A percentile compares a stretch with the other conserved stretches of the same genome.
Conservation (phyloP, 2,113 vertebrate species). For the Oreochromis niloticus region DNA sequence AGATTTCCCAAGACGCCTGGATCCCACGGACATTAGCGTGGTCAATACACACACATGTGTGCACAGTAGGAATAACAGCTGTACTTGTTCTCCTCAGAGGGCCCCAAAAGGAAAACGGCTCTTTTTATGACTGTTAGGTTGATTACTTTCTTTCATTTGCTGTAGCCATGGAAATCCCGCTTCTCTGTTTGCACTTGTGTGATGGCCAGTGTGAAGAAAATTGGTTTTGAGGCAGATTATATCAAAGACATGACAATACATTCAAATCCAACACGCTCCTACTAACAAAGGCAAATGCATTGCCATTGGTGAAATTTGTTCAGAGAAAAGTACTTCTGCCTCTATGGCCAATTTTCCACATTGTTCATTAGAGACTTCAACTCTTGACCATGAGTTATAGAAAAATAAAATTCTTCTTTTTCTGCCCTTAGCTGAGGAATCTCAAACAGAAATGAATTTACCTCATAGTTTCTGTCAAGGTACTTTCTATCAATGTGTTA, state of each 20-base stretch:
- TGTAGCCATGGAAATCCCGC: conserved; percentile 10
- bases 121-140: conserved; percentile 44
- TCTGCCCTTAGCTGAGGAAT: background rate
- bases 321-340: background rate
- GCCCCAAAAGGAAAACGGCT: background rate
- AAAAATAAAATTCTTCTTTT: background rate
- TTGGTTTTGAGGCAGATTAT: conserved; percentile 47
- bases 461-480: background rate
- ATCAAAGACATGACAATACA: conserved; percentile 49
- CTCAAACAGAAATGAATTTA: background rate
- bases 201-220: conserved; percentile 38
- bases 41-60: conserved; percentile 8
- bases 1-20: conserved; percentile 54
- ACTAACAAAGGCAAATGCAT: background rate
- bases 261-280: conserved; percentile 19
- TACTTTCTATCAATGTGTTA: background rate
- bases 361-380: background rate
- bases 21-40: background rate
- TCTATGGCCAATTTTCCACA: background rate
- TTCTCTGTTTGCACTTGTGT: conserved; percentile 41
- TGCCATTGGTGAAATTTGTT: background rate
- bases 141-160: conserved; percentile 60
- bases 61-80: conserved; percentile 3
- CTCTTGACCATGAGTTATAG: background rate
- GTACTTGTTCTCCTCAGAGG: background rate